These are phyloP conservation scores for Leguminivora glycinivorella DNA, from an alignment of 1,140 invertebrate genomes.

Conservation along the genomic window DNA sequence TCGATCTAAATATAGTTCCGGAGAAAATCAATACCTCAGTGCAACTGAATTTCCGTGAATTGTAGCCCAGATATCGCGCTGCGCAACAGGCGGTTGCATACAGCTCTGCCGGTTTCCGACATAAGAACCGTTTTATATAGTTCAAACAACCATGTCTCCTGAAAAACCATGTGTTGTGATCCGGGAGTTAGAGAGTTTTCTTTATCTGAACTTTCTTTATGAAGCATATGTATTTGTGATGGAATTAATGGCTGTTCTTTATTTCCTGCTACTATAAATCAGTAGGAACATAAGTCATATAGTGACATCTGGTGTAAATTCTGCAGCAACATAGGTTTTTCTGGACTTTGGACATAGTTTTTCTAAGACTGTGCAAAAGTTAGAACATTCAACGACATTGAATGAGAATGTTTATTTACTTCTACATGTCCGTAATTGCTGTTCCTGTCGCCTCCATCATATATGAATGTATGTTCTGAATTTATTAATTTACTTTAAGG, in stretches of 20 bases:
- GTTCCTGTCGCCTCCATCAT: not conserved
- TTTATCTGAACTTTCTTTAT: not conserved
- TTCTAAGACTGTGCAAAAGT: too few species aligned
- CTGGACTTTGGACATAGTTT: not conserved
- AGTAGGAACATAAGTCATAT: not conserved
- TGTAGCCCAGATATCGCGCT: constrained; percentile 4
- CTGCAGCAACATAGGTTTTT: not conserved
- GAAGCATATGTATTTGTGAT: not conserved
- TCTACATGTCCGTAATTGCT: not conserved
- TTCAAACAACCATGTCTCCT: not conserved
- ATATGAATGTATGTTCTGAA: not conserved
- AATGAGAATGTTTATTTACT: constrained; percentile 1
- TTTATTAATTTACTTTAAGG: too few species aligned
- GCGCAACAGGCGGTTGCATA: constrained; percentile 17
- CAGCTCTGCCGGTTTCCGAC: not conserved
- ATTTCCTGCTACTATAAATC: not conserved
- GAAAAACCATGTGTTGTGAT: not conserved
- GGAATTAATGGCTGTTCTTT: not conserved
- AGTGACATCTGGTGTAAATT: not conserved
- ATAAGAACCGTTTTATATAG: constrained; percentile 21
- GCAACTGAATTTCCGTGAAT: constrained; percentile 16
- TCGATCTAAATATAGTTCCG: constrained; percentile 22
- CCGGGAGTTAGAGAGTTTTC: not conserved
- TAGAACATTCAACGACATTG: not conserved
- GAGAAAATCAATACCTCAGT: constrained; percentile 25